Base-by-base conservation (phyloP, 2,797 vertebrate genomes). In the Labeo calbasu region DNA sequence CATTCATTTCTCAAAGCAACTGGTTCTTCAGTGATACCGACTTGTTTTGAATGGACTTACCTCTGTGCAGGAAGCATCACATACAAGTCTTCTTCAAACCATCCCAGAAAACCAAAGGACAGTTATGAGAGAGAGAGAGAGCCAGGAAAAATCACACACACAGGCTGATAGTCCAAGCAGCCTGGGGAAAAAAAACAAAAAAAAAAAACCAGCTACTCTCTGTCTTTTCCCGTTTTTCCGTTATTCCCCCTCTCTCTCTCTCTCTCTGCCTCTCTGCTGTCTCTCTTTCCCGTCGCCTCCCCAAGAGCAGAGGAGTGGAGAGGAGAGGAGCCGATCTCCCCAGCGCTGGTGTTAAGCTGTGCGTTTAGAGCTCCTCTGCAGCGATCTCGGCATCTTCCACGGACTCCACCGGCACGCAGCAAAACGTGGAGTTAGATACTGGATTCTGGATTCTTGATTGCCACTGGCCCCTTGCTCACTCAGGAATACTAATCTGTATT, bases 311-410 rank as follows among this genome's bases (percentile, higher is more conserved):
- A 84, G 84, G 82, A 84, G 71, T 78, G 61, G 77, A 81, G 61
- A 87, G 68, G 70, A 88, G 72, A 88, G 93, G 92, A 94, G 92
- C 91, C 89, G 93, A 88, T 93, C 76, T 89, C 70, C 71, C 71
- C 71, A 75, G 91, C 89, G 91, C 92, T 68, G 78, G 79, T 81
- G 84, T 85, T 87, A 84, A 81, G 89, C 83, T 94, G 94, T 90
- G 93, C 93, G 93, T 95, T 92, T 94, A 93, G 93, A 94, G 93
- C 94, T 94, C 92, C 94, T 94, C 95, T 95, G 94, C 95, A 94
- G 94, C 93, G 87, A 89, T 90, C 90, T 90, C 92, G 94, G 94
- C 93, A 93, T 95, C 93, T 94, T 96, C 86, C 90, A 86, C 90
- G 72, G 88, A 92, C 92, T 94, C 92, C 89, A 84, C 90, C 83